Percentiles rank a stretch among this genome's conserved stretches.
phyloP scores from a whole-genome alignment of 2,113 vertebrate species.

The Ondatra zibethicus region DNA sequence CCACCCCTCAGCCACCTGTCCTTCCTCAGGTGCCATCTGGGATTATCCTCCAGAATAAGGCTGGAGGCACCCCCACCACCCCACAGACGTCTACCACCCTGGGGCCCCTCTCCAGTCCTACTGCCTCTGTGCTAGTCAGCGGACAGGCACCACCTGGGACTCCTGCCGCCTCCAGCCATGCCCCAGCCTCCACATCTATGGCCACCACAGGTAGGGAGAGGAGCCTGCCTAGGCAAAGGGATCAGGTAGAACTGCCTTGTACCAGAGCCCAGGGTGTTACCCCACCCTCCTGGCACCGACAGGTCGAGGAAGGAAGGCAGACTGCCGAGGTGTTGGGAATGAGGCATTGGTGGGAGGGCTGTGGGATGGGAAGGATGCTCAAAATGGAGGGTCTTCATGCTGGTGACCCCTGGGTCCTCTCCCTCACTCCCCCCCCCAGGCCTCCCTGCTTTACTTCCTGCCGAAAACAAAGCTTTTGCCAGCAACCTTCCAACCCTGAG shows the following conservation, averaged over 20 bases:
- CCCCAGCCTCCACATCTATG: conserved; percentile 79
- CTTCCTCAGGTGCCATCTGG: conserved; percentile 90
- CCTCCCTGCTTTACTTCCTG: conserved; percentile 82
- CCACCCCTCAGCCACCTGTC: conserved; percentile 27
- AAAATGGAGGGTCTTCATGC: rapidly evolving
- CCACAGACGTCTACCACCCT: conserved; percentile 77
- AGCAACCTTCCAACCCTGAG: conserved; percentile 79
- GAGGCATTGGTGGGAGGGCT: no score
- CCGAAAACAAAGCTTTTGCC: conserved; percentile 91
- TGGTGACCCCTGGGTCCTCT: neutral
- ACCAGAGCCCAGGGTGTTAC: neutral
- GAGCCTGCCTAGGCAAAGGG: neutral
- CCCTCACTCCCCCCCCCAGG: conserved; percentile 35
- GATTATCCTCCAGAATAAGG: conserved; percentile 88
- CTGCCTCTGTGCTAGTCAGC: conserved; percentile 82
- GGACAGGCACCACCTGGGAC: conserved; percentile 83
- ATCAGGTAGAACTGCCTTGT: conserved; percentile 51
- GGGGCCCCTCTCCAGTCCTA: conserved; percentile 76
- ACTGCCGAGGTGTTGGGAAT: neutral
- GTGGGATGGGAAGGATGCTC: neutral
- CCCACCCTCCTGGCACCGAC: neutral
- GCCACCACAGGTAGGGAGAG: conserved; percentile 71
- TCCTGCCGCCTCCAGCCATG: conserved; percentile 67
- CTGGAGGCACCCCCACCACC: conserved; percentile 16
- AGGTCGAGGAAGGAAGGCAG: neutral